These are phyloP conservation scores for Craseonycteris thonglongyai DNA, from an alignment of 2,113 vertebrate species.

Conservation along the genomic window DNA sequence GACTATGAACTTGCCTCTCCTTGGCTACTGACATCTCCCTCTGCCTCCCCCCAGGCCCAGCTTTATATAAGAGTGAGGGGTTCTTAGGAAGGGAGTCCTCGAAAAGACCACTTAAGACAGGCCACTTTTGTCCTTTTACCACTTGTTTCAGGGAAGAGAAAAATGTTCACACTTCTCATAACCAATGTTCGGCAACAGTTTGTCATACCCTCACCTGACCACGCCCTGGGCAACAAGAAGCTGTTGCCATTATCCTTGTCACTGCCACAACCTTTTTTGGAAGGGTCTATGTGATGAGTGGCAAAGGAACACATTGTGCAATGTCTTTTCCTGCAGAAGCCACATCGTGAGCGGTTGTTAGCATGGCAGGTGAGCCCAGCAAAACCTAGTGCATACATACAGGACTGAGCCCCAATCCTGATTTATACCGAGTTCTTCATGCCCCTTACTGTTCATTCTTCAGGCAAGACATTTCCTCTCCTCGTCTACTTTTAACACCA, in stretches of 20 bases:
- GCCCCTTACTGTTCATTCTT: neutral
- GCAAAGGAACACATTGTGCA: neutral
- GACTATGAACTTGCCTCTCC: neutral
- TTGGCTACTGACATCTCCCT: neutral
- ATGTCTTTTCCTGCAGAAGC: neutral
- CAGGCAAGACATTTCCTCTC: neutral
- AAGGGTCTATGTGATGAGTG: neutral
- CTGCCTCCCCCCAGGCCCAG: neutral
- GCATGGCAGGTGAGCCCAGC: neutral
- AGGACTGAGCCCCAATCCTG: neutral
- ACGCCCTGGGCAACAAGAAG: neutral
- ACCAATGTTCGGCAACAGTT: neutral
- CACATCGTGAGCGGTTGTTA: fast-evolving
- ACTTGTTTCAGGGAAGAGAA: neutral
- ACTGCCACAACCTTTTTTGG: neutral
- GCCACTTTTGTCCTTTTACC: neutral
- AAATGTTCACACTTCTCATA: neutral
- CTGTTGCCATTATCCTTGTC: neutral
- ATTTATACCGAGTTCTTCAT: neutral
- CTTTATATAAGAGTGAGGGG: fast-evolving
- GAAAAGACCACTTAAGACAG: neutral
- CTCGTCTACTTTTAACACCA: neutral
- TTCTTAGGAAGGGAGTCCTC: neutral
- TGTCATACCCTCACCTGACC: neutral
- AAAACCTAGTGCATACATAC: neutral